Base-by-base conservation (phyloP, 2,888 invertebrate genomes). In the Polyploca ridens region DNA sequence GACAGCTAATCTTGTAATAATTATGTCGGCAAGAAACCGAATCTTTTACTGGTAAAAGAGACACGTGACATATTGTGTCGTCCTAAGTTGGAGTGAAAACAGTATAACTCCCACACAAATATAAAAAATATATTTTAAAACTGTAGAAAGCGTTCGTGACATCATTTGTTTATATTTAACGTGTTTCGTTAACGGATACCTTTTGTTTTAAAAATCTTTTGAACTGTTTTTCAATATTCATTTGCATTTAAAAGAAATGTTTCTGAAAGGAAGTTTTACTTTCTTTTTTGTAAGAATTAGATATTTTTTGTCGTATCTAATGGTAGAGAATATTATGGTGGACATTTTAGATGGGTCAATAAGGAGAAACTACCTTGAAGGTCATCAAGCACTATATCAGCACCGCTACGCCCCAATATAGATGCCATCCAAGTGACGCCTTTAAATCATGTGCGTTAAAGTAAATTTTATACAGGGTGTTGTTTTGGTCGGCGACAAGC, bases 121-220 rank as follows among this genome's bases (percentile, higher is more conserved):
- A 5, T 0, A 16, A 16, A 49, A 49, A 49, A 16, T 16, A 10
- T 5, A 49, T 54, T 54, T 19, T 8, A 54, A 54, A 19, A 54
- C 54, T 54, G 10, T 54, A 54, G 54, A 54, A 54, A 54, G 54
- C n/a, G 54, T 10, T n/a, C 19, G 7, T 54, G 54, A 54, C 54
- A 19, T 7, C 10, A 54, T 54, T 41, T 41, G 10, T 54, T 19
- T 19, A 3, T 54, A 10, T 14, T 19, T 54, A 1, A n/a, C 49
- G 4, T 54, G 3, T 54, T 54, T 54, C 7, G 8, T 54, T 8
- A 10, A 19, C 16, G 10, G 19, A 2, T n/a, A n/a, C 10, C 49
- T 49, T 16, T 54, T 54, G 54, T 54, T 19, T 19, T 1, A 54
- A 54, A 19, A 19, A 54, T 54, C 54, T 19, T 54, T 54, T 19